These are phyloP conservation scores for Eolophus roseicapilla DNA, from an alignment of 2,113 vertebrate species.

Conservation along the genomic window DNA sequence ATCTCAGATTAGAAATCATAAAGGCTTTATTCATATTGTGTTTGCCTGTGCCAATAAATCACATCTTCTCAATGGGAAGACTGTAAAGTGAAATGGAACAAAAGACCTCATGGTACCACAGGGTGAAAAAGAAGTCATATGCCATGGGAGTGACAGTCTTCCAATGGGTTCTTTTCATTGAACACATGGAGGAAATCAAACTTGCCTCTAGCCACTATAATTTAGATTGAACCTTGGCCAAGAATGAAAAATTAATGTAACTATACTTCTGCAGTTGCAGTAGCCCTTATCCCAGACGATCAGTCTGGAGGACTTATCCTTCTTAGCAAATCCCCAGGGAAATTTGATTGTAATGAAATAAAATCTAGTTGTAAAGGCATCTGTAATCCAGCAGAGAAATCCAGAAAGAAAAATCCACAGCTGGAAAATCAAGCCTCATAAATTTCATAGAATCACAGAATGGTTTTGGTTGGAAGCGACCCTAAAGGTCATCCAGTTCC, in stretches of 20 bases:
- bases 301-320: background rate
- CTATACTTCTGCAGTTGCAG: background rate
- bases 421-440: background rate
- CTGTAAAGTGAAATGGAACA: constrained; percentile 31
- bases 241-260: background rate
- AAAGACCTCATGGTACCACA: constrained; percentile 18
- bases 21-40: constrained; percentile 53
- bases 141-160: constrained; percentile 28
- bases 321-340: background rate
- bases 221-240: background rate
- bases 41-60: background rate
- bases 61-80: background rate
- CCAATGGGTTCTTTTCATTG: constrained; percentile 29
- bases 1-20: constrained; percentile 13
- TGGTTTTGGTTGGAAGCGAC: background rate
- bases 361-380: background rate
- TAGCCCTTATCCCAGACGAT: background rate
- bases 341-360: background rate
- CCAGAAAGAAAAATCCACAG: background rate
- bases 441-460: background rate
- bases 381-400: background rate
- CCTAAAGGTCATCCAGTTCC: background rate
- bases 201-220: background rate
- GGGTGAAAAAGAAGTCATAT: constrained; percentile 31
- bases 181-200: background rate